Evolutionary conservation across 2,888 invertebrate species (phyloP).

Genomic region (Crossocerus cetratus): DNA sequence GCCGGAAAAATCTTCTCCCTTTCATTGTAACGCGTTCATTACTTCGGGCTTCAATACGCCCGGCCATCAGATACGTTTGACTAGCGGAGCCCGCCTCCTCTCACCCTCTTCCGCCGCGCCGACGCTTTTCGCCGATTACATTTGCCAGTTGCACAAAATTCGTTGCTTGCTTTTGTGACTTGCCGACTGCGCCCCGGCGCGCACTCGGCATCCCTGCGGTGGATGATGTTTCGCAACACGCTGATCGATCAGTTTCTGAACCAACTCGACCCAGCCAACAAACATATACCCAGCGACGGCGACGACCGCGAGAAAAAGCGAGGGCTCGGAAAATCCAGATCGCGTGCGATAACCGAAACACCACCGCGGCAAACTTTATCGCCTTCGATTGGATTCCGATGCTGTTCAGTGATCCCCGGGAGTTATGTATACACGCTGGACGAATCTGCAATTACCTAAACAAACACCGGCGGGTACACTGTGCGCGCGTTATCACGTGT

Average conservation of each 20-base stretch:
- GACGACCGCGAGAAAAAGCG: too few species aligned
- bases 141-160: too few species aligned
- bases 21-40: neutral
- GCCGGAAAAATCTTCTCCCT: neutral
- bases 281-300: neutral
- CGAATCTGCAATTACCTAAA: constrained; percentile 33
- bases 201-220: neutral
- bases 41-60: too few species aligned
- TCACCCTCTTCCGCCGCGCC: neutral
- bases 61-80: too few species aligned
- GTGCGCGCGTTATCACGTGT: constrained; percentile 7
- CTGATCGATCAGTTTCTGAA: neutral
- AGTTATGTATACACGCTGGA: constrained; percentile 24
- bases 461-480: constrained; percentile 16
- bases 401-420: constrained; percentile 47
- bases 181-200: neutral
- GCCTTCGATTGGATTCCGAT: constrained; percentile 36
- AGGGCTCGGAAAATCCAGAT: neutral
- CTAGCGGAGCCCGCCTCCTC: neutral
- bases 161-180: neutral
- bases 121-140: neutral
- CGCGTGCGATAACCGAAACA: constrained; percentile 1
- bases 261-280: neutral
- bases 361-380: constrained; percentile 14
- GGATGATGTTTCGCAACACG: neutral